phyloP scores from a whole-genome alignment of 2,888 invertebrate genomes.

The Abscondita cerata region DNA sequence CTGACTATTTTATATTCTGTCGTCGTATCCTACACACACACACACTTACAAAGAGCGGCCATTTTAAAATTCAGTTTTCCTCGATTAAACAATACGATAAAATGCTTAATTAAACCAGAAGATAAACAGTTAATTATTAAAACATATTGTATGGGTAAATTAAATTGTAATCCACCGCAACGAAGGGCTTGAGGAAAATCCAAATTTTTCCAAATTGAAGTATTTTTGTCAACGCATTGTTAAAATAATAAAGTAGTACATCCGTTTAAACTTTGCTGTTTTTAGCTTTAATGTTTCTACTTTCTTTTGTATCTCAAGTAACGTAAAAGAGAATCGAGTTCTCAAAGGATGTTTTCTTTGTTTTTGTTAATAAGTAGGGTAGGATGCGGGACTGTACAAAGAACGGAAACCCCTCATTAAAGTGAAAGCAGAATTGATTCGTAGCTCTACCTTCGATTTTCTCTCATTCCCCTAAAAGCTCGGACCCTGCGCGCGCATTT shows the following conservation, averaged over 20 bases:
- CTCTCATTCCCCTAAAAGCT: conserved; percentile 32
- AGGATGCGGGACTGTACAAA: conserved; percentile 22
- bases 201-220: no score
- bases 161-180: no score
- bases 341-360: conserved; percentile 34
- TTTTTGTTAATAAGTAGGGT: conserved; percentile 27
- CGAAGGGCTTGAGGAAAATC: no score
- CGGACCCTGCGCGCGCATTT: conserved; percentile 59
- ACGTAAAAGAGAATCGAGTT: conserved; percentile 14
- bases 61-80: conserved; percentile 10
- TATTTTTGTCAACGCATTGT: no score
- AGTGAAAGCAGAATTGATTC: conserved; percentile 44
- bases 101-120: no score
- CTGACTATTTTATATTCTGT: conserved; percentile 25
- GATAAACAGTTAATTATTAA: no score
- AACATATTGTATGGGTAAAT: no score
- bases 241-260: conserved; percentile 6
- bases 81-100: no score
- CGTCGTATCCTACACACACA: conserved; percentile 2
- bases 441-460: conserved; percentile 35
- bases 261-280: neutral
- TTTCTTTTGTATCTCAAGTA: conserved; percentile 10
- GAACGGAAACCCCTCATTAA: conserved; percentile 38
- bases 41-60: no score
- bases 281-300: conserved; percentile 1